A percentile compares a stretch with the other conserved stretches of the same genome.
These are phyloP conservation scores for Drosophila mayaguana DNA, from an alignment of 2,888 invertebrate genomes.

Conservation along the genomic window DNA sequence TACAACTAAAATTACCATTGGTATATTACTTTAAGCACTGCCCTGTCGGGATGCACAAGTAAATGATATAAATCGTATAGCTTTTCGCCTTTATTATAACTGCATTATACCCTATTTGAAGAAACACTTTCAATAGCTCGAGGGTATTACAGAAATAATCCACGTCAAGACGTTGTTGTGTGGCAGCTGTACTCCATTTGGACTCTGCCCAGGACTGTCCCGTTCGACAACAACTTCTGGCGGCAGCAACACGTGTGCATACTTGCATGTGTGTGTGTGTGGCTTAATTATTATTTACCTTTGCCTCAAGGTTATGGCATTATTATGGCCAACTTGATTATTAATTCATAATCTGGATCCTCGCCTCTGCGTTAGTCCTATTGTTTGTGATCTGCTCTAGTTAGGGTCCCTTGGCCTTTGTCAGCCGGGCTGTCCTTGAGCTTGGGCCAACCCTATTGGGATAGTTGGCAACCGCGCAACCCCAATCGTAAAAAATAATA, in stretches of 20 bases:
- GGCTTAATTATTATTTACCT: slow-evolving; percentile 77
- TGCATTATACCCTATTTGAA: not conserved
- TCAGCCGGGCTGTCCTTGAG: slow-evolving; percentile 65
- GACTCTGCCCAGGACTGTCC: slow-evolving; percentile 34
- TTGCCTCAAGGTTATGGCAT: slow-evolving; percentile 72
- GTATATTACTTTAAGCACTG: no score
- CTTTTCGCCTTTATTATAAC: not conserved
- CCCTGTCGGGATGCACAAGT: no score
- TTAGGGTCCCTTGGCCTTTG: slow-evolving; percentile 26
- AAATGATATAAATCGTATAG: no score
- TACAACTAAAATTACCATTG: no score
- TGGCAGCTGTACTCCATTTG: slow-evolving; percentile 62
- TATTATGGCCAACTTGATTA: slow-evolving; percentile 70
- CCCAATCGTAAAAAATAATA: slow-evolving; percentile 62
- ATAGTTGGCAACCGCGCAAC: slow-evolving; percentile 59
- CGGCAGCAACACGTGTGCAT: slow-evolving; percentile 73
- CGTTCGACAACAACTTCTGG: slow-evolving; percentile 32
- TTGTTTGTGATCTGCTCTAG: slow-evolving; percentile 61
- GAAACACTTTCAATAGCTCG: not conserved
- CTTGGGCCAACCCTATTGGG: slow-evolving; percentile 55
- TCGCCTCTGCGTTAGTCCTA: slow-evolving; percentile 14
- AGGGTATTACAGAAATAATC: slow-evolving; percentile 15
- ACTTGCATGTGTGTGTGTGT: slow-evolving; percentile 46
- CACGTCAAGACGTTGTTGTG: slow-evolving; percentile 37
- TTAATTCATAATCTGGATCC: slow-evolving; percentile 70